Conservation (phyloP, 35 echinoderm and acorn worm genomes). For the Ophioderma brevispina region DNA sequence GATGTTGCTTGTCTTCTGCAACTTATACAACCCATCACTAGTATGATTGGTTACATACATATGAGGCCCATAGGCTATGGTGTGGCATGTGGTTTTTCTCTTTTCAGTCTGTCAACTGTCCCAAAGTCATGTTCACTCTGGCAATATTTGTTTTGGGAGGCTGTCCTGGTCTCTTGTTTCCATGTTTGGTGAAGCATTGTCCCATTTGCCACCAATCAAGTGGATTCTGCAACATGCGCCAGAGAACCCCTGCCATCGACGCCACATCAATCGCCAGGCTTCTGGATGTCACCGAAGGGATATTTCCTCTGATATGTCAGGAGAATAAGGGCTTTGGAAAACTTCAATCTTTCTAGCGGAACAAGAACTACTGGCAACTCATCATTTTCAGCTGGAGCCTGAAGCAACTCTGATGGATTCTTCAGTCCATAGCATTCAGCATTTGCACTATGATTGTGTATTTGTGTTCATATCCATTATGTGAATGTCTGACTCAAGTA, state of each 20-base stretch:
- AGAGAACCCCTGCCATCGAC: conserved; percentile 9
- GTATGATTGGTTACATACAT: conserved; percentile 64
- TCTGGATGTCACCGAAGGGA: conserved; percentile 18
- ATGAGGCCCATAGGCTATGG: conserved; percentile 28
- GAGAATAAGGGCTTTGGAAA: background rate
- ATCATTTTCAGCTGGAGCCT: conserved; percentile 28
- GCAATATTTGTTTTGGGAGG: conserved; percentile 39
- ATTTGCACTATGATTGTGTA: conserved; percentile 37
- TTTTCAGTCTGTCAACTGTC: conserved; percentile 2
- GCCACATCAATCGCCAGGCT: conserved; percentile 27
- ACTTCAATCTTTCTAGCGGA: conserved; percentile 14
- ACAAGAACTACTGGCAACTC: background rate
- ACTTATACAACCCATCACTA: background rate
- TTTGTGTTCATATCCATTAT: conserved; percentile 47
- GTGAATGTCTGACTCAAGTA: conserved; percentile 10
- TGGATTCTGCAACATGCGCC: conserved; percentile 34
- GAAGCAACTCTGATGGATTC: conserved; percentile 33
- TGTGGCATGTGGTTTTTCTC: conserved; percentile 28
- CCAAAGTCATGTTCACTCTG: conserved; percentile 50
- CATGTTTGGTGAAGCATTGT: conserved; percentile 24
- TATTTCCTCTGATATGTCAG: background rate
- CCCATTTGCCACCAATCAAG: conserved; percentile 22
- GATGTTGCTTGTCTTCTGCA: conserved; percentile 41
- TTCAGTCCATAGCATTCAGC: background rate
- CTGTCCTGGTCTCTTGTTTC: conserved; percentile 8